These are phyloP conservation scores for Heliconius charithonia DNA, from an alignment of 2,888 invertebrate species.

Conservation along the genomic window DNA sequence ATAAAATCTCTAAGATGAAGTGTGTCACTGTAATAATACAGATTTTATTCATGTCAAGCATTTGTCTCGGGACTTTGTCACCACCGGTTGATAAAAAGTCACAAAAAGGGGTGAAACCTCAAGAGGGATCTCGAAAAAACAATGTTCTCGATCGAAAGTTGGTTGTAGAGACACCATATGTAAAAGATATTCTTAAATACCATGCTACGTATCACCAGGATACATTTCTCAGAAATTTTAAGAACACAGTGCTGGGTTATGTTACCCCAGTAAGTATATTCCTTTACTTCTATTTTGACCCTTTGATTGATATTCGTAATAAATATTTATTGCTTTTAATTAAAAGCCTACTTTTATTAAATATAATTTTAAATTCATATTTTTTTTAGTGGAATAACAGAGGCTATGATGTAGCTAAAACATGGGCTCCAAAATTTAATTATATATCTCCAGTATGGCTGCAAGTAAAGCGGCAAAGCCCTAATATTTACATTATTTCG, in stretches of 20 bases:
- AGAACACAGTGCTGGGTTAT: constrained; percentile 92
- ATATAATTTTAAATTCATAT: not conserved
- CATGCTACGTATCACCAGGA: constrained; percentile 90
- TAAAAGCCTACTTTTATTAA: too few relatives aligned
- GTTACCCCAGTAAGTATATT: constrained; percentile 89
- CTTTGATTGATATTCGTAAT: constrained; percentile 22
- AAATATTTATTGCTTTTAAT: constrained; percentile 22
- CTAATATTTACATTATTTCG: constrained; percentile 85
- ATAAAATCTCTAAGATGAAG: constrained; percentile 59
- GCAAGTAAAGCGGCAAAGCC: constrained; percentile 88
- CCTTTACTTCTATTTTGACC: not conserved
- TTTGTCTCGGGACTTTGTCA: constrained; percentile 75
- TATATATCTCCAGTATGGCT: constrained; percentile 98
- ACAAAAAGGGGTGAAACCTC: constrained; percentile 75
- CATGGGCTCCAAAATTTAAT: constrained; percentile 94
- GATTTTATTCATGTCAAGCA: constrained; percentile 66
- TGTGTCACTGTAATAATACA: constrained; percentile 65
- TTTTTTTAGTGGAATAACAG: constrained; percentile 94
- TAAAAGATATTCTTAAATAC: constrained; percentile 90
- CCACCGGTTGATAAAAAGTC: constrained; percentile 77
- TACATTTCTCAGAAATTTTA: constrained; percentile 86
- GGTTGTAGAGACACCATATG: constrained; percentile 86
- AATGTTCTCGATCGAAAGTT: constrained; percentile 89
- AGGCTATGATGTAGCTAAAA: constrained; percentile 96
- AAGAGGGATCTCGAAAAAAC: constrained; percentile 84